Evolutionary conservation across 1,140 invertebrate genomes (phyloP).

Genomic region (Achroia grisella): DNA sequence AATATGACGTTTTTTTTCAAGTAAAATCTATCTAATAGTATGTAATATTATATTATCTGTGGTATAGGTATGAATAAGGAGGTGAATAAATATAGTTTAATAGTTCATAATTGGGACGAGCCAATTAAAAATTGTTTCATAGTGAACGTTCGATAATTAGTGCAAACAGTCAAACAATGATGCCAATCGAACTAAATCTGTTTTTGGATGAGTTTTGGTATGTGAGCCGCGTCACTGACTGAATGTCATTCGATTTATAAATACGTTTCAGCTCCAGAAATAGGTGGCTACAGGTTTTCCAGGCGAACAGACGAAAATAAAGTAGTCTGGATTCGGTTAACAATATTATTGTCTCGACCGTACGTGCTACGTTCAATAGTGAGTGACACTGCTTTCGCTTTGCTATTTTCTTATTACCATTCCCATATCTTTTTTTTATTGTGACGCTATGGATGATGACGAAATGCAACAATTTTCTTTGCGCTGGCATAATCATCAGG

Average conservation of each 20-base stretch:
- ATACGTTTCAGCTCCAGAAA: constrained; percentile 74
- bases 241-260: constrained; percentile 75
- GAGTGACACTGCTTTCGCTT: constrained; percentile 26
- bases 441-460: constrained; percentile 68
- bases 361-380: constrained; percentile 24
- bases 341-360: constrained; percentile 66
- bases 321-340: constrained; percentile 72
- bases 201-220: constrained; percentile 72
- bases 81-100: too few relatives aligned
- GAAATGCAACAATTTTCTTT: constrained; percentile 84
- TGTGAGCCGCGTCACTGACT: constrained; percentile 62
- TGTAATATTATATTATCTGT: too few relatives aligned
- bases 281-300: constrained; percentile 74
- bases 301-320: constrained; percentile 74
- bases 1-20: too few relatives aligned
- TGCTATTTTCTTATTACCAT: constrained; percentile 14
- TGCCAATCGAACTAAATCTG: constrained; percentile 69
- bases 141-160: constrained; percentile 26
- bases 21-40: too few relatives aligned
- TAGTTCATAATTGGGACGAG: too few relatives aligned
- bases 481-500: constrained; percentile 87
- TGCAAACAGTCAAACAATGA: constrained; percentile 53
- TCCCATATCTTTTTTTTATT: constrained; percentile 24
- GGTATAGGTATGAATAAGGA: too few relatives aligned
- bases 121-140: too few relatives aligned